Evolutionary conservation across 1,140 invertebrate species (phyloP), one percentile per base, ranked within the genome.

Genomic region (Drosophila sproati): DNA sequence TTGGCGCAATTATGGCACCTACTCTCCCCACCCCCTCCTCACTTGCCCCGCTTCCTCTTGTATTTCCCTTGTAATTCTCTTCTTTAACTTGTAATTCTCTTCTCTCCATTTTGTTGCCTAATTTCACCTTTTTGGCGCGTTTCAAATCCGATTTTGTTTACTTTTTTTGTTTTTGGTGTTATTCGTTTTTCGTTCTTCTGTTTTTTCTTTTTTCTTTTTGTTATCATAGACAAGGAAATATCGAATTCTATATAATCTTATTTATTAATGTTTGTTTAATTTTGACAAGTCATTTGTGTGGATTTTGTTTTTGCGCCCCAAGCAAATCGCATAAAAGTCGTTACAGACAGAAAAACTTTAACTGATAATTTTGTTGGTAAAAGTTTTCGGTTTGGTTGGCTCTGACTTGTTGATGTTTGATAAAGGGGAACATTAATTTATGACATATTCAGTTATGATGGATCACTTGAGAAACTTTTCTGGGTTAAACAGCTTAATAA

Each of bases 71-170:
- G 1, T 1, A 6, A 37, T 3, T 41, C 29, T 3, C 8, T 43
- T 37, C 5, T 63, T 3, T 29, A 43, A 61, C 20, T 47, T 41
- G 37, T 70, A 54, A 60, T 73, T 73, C 59, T 66, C 37, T 34
- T 39, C 20, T 54, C 39, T 66, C 4, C 43, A 4, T 20, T 60
- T 73, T 67, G 70, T 31, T 73, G 12, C 20, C n/a, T 20, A 57
- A 52, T 47, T 73, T 73, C 63, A 63, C 35, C 51, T 55, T 72
- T 64, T 72, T 37, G 50, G 41, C 37, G 68, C 60, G 60, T 72
- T 43, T 37, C 55, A 12, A 68, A 73, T 67, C 47, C 47, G 54
- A 67, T 73, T 66, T 29, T 51, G 34, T 50, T 35, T 64, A 41
- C 51, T 63, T 64, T 20, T 20, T 20, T 20, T 20, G 20, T 20